A percentile compares a stretch with the other conserved stretches of the same genome.
Evolutionary conservation across 2,113 vertebrate genomes (phyloP).

Genomic region (Archilochus colubris): DNA sequence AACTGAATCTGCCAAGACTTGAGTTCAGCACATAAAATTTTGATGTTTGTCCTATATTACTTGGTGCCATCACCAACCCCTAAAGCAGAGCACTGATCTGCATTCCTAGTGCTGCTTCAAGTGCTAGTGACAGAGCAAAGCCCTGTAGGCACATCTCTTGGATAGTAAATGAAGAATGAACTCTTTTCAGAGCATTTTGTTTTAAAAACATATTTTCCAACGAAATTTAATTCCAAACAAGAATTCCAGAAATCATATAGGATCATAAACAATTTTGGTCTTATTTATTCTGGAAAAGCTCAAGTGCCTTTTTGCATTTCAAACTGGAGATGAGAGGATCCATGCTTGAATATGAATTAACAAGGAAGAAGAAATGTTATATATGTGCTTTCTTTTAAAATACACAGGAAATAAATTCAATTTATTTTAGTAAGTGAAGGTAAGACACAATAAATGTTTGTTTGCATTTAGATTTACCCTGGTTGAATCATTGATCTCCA

Average conservation of each 20-base stretch:
- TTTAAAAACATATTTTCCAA: not conserved
- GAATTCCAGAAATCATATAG: not conserved
- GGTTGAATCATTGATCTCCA: constrained; percentile 96
- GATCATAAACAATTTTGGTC: not conserved
- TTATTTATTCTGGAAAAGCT: constrained; percentile 9
- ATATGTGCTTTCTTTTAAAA: not conserved
- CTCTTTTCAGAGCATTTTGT: constrained; percentile 12
- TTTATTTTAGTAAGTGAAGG: constrained; percentile 9
- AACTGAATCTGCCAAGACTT: not conserved
- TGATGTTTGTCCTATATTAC: not conserved
- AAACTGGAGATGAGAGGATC: not conserved
- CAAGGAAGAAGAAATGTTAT: not conserved
- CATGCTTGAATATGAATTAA: not conserved
- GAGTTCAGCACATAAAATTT: not conserved
- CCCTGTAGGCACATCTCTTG: constrained; percentile 4
- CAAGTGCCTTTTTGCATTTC: not conserved
- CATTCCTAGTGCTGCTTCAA: constrained; percentile 7
- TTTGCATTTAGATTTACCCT: constrained; percentile 79
- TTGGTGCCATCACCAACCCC: not conserved
- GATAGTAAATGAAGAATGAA: constrained; percentile 36
- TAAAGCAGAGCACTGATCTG: not conserved
- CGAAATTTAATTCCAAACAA: not conserved
- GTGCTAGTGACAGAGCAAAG: not conserved
- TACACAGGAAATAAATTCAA: not conserved
- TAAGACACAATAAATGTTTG: not conserved